phyloP scores from a whole-genome alignment of 2,797 vertebrate species.

The Sebastes kiyomatsui region DNA sequence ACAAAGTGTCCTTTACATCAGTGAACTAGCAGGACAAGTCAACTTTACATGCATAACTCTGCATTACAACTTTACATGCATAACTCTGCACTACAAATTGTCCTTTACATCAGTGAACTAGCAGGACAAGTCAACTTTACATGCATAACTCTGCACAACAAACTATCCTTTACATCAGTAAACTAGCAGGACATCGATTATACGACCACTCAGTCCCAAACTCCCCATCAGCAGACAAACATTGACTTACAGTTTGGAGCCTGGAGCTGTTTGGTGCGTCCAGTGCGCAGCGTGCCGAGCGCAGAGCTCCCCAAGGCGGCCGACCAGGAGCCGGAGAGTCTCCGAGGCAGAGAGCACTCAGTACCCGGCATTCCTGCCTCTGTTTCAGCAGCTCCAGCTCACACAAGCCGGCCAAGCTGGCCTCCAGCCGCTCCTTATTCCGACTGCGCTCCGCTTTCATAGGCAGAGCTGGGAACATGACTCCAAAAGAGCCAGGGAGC shows the following conservation, averaged over 20 bases:
- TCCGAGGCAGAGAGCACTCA: constrained; percentile 82
- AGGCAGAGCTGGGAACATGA: constrained; percentile 81
- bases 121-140: too few species aligned
- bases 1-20: too few species aligned
- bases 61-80: too few species aligned
- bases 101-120: not conserved
- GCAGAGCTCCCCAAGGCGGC: constrained; percentile 57
- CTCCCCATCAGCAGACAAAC: not conserved
- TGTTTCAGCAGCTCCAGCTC: constrained; percentile 89
- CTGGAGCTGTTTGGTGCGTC: constrained; percentile 23
- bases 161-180: not conserved
- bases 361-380: constrained; percentile 85
- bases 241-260: constrained; percentile 56
- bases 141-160: too few species aligned
- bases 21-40: too few species aligned
- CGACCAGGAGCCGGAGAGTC: constrained; percentile 57
- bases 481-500: not conserved
- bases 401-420: constrained; percentile 86
- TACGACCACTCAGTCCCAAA: accelerated
- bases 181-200: not conserved
- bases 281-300: constrained; percentile 37
- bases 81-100: not conserved
- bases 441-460: constrained; percentile 84
- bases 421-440: constrained; percentile 86
- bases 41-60: not conserved